A percentile compares a stretch with the other conserved stretches of the same genome.
Evolutionary conservation across 1,140 invertebrate species (phyloP).

Genomic region (Cyclina sinensis): DNA sequence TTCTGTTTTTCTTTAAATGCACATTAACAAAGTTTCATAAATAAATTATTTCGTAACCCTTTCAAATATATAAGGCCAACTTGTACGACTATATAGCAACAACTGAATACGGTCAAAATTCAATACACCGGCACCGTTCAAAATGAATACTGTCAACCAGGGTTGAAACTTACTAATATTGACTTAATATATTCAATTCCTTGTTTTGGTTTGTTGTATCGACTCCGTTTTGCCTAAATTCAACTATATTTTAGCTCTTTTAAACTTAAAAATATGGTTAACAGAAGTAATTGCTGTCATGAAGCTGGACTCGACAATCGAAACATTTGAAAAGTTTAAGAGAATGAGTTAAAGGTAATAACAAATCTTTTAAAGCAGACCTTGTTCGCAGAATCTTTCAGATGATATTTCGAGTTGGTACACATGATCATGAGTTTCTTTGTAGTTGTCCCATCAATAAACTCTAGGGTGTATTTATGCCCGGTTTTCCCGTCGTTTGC

Average conservation of each 20-base stretch:
- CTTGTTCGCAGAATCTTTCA: constrained; percentile 9
- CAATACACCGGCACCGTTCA: too few species aligned
- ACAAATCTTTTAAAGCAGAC: neutral
- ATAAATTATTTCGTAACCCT: neutral
- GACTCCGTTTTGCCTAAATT: too few species aligned
- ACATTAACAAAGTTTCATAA: neutral
- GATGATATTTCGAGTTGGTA: neutral
- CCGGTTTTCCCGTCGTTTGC: neutral
- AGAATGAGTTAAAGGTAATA: too few species aligned
- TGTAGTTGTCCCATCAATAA: neutral
- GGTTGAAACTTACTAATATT: too few species aligned
- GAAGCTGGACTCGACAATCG: neutral
- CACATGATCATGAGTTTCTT: constrained; percentile 31
- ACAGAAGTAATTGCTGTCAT: too few species aligned
- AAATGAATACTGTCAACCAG: too few species aligned
- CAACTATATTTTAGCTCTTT: neutral
- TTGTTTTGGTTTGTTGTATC: neutral
- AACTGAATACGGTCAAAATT: too few species aligned
- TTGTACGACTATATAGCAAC: too few species aligned
- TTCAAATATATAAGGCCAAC: neutral
- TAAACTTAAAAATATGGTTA: too few species aligned
- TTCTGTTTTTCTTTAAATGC: neutral
- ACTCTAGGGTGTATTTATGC: constrained; percentile 27
- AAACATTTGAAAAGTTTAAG: neutral
- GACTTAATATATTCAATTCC: too few species aligned